These are phyloP conservation scores for Mechanitis mazaeus DNA, from an alignment of 2,888 invertebrate species.

Conservation along the genomic window DNA sequence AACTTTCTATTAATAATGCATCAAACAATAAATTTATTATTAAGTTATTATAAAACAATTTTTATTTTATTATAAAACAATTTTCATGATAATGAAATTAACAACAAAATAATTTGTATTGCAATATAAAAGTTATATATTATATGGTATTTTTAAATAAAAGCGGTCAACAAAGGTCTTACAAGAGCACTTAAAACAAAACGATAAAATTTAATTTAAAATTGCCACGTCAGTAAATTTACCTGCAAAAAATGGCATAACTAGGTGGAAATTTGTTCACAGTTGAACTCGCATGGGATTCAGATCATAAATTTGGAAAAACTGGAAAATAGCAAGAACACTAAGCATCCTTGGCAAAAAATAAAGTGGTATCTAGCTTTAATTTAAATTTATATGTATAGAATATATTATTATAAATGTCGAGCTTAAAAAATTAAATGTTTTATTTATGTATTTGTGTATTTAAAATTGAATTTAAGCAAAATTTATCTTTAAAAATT, in stretches of 20 bases:
- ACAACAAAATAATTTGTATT: too few species aligned
- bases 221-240: conserved; percentile 36
- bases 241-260: conserved; percentile 42
- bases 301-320: conserved; percentile 48
- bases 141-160: conserved; percentile 15
- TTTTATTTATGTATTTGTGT: not conserved
- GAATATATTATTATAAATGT: not conserved
- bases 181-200: conserved; percentile 28
- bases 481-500: conserved; percentile 42
- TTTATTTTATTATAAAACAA: not conserved
- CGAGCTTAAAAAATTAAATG: too few species aligned
- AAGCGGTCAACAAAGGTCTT: conserved; percentile 21
- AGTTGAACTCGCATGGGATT: conserved; percentile 47
- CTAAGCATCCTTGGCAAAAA: conserved; percentile 16
- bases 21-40: too few species aligned
- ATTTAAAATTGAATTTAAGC: conserved; percentile 9
- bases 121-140: not conserved
- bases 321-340: conserved; percentile 47
- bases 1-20: conserved; percentile 13
- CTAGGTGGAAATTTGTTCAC: conserved; percentile 50
- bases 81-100: not conserved
- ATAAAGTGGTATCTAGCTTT: conserved; percentile 6
- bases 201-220: conserved; percentile 33
- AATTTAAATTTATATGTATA: not conserved
- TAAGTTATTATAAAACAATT: too few species aligned